Evolutionary conservation across 2,888 invertebrate species (phyloP).

Genomic region (Zootermopsis nevadensis): DNA sequence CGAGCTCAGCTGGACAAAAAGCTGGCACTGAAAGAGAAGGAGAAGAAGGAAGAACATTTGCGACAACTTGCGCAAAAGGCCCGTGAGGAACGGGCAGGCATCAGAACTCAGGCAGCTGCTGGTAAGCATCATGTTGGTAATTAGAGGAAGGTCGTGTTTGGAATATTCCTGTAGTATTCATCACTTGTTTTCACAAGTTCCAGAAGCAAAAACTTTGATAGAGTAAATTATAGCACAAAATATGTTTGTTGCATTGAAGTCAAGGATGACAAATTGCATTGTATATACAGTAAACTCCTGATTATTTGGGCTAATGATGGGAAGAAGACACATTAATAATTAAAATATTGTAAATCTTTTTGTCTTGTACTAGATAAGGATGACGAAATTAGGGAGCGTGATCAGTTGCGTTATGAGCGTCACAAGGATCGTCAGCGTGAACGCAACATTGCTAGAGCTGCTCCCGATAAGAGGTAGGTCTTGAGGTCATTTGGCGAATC

Average conservation of each 20-base stretch:
- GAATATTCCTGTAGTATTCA: too few species aligned
- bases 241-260: too few species aligned
- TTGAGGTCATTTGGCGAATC: background rate
- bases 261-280: too few species aligned
- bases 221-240: too few species aligned
- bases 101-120: constrained; percentile 65
- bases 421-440: constrained; percentile 93
- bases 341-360: background rate
- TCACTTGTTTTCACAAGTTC: too few species aligned
- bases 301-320: background rate
- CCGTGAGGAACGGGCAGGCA: constrained; percentile 92
- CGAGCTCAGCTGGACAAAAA: constrained; percentile 95
- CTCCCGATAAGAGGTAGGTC: constrained; percentile 86
- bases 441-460: constrained; percentile 91
- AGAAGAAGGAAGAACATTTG: constrained; percentile 96
- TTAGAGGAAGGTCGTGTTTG: too few species aligned
- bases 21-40: constrained; percentile 97
- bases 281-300: too few species aligned
- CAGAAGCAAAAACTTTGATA: too few species aligned
- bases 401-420: constrained; percentile 87
- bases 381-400: constrained; percentile 83
- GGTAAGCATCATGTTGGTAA: constrained; percentile 56
- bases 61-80: constrained; percentile 94
- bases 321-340: background rate
- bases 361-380: constrained; percentile 64